A percentile compares a stretch with the other conserved stretches of the same genome.
Conservation (phyloP, 64 coral and sea anemone genomes). For the Actinia tenebrosa region DNA sequence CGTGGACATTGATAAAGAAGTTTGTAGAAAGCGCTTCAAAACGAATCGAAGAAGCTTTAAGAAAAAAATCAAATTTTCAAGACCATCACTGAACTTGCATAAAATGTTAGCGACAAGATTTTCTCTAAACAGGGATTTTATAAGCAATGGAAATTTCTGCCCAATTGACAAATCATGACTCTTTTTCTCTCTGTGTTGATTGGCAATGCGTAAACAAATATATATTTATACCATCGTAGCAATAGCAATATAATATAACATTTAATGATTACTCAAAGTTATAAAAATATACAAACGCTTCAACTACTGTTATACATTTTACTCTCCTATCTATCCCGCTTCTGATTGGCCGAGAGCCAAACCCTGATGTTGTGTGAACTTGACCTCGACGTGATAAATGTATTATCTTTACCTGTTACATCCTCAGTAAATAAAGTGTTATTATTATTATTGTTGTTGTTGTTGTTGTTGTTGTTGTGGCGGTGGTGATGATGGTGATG, state of each 20-base stretch:
- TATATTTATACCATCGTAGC: neutral
- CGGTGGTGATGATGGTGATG: too few relatives aligned
- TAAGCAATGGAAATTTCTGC: neutral
- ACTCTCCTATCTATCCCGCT: too few relatives aligned
- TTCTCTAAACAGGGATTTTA: neutral
- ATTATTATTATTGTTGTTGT: too few relatives aligned
- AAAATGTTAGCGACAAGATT: slow-evolving; percentile 17
- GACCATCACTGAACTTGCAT: neutral
- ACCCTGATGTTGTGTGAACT: too few relatives aligned
- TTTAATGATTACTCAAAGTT: neutral
- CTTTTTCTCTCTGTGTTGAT: neutral
- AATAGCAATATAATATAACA: neutral
- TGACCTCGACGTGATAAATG: too few relatives aligned
- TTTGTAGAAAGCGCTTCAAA: neutral
- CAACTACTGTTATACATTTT: too few relatives aligned
- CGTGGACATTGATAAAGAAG: neutral
- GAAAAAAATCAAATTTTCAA: slow-evolving; percentile 4
- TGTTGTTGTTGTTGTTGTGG: too few relatives aligned
- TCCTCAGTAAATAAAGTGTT: too few relatives aligned
- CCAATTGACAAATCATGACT: neutral
- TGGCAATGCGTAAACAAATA: neutral
- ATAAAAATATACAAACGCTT: too few relatives aligned
- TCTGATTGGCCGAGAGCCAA: too few relatives aligned
- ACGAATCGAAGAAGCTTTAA: neutral
- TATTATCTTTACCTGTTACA: too few relatives aligned